phyloP scores from a whole-genome alignment of 1,140 invertebrate species.

The Dreissena rostriformis region DNA sequence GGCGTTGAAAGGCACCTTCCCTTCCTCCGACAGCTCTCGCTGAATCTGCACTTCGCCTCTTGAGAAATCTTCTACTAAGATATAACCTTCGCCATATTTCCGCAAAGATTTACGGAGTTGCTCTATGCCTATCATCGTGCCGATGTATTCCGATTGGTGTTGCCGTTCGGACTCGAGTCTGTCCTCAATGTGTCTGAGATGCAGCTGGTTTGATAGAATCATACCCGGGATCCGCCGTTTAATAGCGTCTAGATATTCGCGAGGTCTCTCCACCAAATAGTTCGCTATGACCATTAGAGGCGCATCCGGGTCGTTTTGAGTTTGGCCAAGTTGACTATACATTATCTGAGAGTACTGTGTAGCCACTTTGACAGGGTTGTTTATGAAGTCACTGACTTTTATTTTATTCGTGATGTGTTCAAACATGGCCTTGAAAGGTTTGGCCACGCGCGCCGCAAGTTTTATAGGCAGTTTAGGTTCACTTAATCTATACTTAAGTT shows the following conservation, averaged over 20 bases:
- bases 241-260: conserved; percentile 29
- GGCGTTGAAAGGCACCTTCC: conserved; percentile 34
- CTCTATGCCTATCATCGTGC: conserved; percentile 45
- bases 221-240: conserved; percentile 42
- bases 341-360: conserved; percentile 4
- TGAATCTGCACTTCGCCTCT: conserved; percentile 37
- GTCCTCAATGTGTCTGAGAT: conserved; percentile 16
- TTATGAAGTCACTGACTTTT: conserved; percentile 33
- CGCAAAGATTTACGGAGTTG: conserved; percentile 10
- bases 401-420: conserved; percentile 17
- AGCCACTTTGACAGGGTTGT: conserved; percentile 24
- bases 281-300: conserved; percentile 22
- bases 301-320: not conserved
- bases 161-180: conserved; percentile 24
- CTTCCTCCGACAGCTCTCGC: not conserved
- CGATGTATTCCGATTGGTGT: conserved; percentile 27
- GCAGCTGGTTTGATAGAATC: conserved; percentile 44
- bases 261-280: conserved; percentile 42
- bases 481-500: conserved; percentile 2
- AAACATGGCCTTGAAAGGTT: conserved; percentile 19
- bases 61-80: conserved; percentile 49
- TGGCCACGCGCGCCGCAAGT: conserved; percentile 21
- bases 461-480: conserved; percentile 12
- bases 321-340: conserved; percentile 13
- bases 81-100: conserved; percentile 49